These are phyloP conservation scores for Andrena bicolor DNA, from an alignment of 2,888 invertebrate species.

Conservation along the genomic window DNA sequence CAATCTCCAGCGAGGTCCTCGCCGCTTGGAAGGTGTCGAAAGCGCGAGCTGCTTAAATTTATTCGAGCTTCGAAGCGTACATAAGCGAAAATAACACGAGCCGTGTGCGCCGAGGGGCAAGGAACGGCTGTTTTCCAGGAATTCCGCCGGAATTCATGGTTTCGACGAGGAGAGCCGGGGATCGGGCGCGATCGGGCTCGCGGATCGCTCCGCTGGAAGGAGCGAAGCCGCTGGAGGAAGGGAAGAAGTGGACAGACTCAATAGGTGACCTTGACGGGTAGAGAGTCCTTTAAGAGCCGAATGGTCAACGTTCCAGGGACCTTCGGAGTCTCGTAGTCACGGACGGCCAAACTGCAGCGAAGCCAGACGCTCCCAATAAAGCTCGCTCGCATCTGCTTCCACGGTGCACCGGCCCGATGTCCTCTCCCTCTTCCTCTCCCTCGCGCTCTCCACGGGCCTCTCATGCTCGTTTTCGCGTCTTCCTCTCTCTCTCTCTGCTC, in stretches of 20 bases:
- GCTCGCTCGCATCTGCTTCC: constrained; percentile 73
- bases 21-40: not conserved
- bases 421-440: not conserved
- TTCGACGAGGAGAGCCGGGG: constrained; percentile 35
- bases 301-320: constrained; percentile 83
- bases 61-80: not conserved
- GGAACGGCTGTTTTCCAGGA: constrained; percentile 22
- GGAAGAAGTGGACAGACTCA: constrained; percentile 64
- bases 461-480: not conserved
- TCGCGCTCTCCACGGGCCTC: not conserved
- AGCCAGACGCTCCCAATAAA: constrained; percentile 80
- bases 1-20: not conserved
- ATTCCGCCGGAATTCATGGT: constrained; percentile 25
- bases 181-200: constrained; percentile 29
- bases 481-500: constrained; percentile 10
- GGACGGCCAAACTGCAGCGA: constrained; percentile 79
- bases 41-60: not conserved
- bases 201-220: constrained; percentile 28
- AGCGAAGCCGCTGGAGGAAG: constrained; percentile 44
- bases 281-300: constrained; percentile 80
- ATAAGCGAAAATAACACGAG: not conserved
- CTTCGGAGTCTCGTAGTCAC: constrained; percentile 80
- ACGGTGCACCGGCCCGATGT: constrained; percentile 48
- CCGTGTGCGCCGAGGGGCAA: not conserved
- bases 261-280: constrained; percentile 79